Evolutionary conservation across 2,888 invertebrate species (phyloP).

Genomic region (Stomorhina lunata): DNA sequence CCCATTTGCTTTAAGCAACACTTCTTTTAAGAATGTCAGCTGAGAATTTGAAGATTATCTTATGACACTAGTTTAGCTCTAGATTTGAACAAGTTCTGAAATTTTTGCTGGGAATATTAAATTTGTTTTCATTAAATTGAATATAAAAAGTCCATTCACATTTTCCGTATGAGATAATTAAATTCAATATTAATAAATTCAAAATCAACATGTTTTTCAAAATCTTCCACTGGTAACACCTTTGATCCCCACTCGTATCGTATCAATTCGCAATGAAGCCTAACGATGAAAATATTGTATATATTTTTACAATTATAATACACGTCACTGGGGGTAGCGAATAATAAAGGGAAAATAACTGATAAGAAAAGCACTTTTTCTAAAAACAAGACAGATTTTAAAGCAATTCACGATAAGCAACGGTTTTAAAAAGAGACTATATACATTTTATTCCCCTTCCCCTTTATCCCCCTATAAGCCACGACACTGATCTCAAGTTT

Average conservation of each 20-base stretch:
- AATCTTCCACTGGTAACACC: slow-evolving; percentile 40
- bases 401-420: slow-evolving; percentile 5
- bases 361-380: background rate
- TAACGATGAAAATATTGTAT: slow-evolving; percentile 43
- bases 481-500: slow-evolving; percentile 16
- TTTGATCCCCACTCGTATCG: slow-evolving; percentile 50
- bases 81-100: too few species aligned
- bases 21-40: too few species aligned
- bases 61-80: too few species aligned
- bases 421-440: background rate
- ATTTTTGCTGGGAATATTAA: too few species aligned
- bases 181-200: background rate
- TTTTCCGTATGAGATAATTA: background rate
- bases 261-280: slow-evolving; percentile 39
- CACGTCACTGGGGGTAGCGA: slow-evolving; percentile 42
- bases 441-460: background rate
- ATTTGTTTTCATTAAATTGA: background rate
- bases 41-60: too few species aligned
- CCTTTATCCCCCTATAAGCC: background rate
- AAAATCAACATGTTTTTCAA: background rate
- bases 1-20: too few species aligned
- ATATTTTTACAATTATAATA: slow-evolving; percentile 29
- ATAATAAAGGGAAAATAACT: slow-evolving; percentile 3
- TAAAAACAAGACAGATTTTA: background rate
- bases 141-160: background rate